phyloP scores from a whole-genome alignment of 2,888 invertebrate species.

The Himalopsyche kuldschensis region DNA sequence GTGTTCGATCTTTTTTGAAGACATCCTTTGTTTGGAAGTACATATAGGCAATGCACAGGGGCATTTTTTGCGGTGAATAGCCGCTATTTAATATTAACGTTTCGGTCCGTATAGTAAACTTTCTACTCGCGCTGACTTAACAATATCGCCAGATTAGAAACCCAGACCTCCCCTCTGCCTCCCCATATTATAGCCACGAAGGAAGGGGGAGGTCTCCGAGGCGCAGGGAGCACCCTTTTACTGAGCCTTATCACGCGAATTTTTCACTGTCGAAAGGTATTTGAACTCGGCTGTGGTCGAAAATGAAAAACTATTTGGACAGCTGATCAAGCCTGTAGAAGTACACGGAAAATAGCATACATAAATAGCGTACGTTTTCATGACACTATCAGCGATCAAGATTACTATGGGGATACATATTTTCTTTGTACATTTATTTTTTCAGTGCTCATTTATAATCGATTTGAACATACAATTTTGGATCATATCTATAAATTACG shows the following conservation, averaged over 20 bases:
- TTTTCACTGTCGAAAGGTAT: constrained; percentile 18
- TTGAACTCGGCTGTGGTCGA: constrained; percentile 4
- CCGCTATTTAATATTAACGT: not conserved
- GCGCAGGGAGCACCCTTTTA: not conserved
- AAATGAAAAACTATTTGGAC: not conserved
- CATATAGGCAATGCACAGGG: not conserved
- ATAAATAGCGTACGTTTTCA: too few species aligned
- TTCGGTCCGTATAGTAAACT: not conserved
- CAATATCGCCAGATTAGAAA: not conserved
- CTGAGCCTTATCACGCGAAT: constrained; percentile 20
- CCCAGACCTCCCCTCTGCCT: not conserved
- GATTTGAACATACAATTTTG: too few species aligned
- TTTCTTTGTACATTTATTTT: too few species aligned
- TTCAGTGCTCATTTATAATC: too few species aligned
- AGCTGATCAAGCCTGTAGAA: not conserved
- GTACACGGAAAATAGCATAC: too few species aligned
- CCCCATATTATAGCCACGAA: not conserved
- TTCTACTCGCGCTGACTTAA: not conserved
- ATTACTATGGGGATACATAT: too few species aligned
- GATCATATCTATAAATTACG: too few species aligned
- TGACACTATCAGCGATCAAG: too few species aligned
- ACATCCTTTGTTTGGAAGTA: too few species aligned
- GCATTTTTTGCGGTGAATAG: not conserved
- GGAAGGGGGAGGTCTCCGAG: not conserved
- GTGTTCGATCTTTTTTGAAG: too few species aligned